Percentiles rank a stretch among this genome's conserved stretches.
These are phyloP conservation scores for Polia nebulosa DNA, from an alignment of 2,888 invertebrate species.

Conservation along the genomic window DNA sequence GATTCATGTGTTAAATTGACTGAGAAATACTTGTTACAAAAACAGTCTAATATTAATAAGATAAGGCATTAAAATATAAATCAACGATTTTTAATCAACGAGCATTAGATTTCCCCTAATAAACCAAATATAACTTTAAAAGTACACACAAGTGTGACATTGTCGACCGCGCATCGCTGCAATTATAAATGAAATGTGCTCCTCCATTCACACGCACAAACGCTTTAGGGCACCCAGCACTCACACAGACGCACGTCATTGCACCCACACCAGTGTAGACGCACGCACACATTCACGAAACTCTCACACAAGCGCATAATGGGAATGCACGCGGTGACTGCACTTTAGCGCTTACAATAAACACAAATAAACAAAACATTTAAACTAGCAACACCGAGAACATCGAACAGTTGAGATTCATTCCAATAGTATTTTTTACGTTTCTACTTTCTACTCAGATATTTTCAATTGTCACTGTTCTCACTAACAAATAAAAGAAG, in stretches of 20 bases:
- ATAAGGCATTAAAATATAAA: constrained; percentile 45
- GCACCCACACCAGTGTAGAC: constrained; percentile 79
- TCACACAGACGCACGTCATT: constrained; percentile 73
- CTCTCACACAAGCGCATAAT: constrained; percentile 80
- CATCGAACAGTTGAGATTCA: constrained; percentile 78
- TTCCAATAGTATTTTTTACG: constrained; percentile 58
- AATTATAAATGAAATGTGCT: constrained; percentile 91
- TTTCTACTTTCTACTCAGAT: constrained; percentile 39
- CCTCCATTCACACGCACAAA: constrained; percentile 90
- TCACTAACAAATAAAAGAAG: constrained; percentile 33
- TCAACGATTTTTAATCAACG: constrained; percentile 55
- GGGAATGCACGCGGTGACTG: constrained; percentile 91
- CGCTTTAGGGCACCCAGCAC: constrained; percentile 86
- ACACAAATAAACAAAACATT: constrained; percentile 90
- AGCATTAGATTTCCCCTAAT: constrained; percentile 73
- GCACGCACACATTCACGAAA: constrained; percentile 76
- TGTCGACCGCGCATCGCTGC: constrained; percentile 89
- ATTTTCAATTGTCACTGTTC: constrained; percentile 50
- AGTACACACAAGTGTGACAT: constrained; percentile 85
- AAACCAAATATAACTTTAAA: constrained; percentile 80
- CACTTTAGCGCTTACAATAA: constrained; percentile 90
- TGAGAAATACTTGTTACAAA: constrained; percentile 20
- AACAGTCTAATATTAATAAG: constrained; percentile 18
- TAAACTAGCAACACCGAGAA: constrained; percentile 82
- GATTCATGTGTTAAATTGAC: constrained; percentile 40